Base-by-base conservation (phyloP, 2,113 vertebrate genomes). In the Pyrgilauda ruficollis region DNA sequence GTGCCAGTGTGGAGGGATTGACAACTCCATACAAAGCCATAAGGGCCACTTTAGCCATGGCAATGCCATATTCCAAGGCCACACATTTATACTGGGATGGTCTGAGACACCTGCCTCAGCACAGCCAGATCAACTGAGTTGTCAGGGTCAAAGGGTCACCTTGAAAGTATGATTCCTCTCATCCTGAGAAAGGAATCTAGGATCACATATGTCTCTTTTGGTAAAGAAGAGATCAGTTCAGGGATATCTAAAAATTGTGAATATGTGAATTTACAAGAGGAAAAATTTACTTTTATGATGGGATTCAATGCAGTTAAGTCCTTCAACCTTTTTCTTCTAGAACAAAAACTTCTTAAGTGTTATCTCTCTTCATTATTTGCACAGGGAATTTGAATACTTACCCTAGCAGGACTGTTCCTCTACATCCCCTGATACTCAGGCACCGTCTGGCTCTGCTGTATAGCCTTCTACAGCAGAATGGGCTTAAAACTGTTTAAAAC, bases 1-100 rank as follows among this genome's bases (percentile, higher is more conserved):
- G 3, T 23, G 1, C 18, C 49, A 31, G 13, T 28, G 24, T 1
- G 3, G 23, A 74, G 20, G 13, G 17, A 20, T 68, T 61, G 39
- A 53, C 50, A 85, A 64, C 7, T 49, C 12, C 1, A 0, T 37
- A 5, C n/a, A n/a, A 64, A 61, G 13, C 8, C 18, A 15, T 20
- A 28, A 33, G 1, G 9, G 8, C 2, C 35, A 35, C 13, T 55
- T 69, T 37, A 47, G 23, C 9, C 14, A 13, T 17, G 27, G 17
- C 46, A 84, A 8, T 26, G 21, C 10, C 24, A 16, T 13, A 5
- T 31, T 28, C 22, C 35, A 90, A 21, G 33, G 30, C 46, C 64
- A 16, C 0, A 2, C 13, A 10, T 6, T 41, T 77, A 23, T 6
- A 61, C 28, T 13, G 52, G 37, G 20, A 35, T 3, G 7, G 7